A percentile compares a stretch with the other conserved stretches of the same genome.
Evolutionary conservation across 2,888 invertebrate species (phyloP).

Genomic region (Nymphalis c-album): DNA sequence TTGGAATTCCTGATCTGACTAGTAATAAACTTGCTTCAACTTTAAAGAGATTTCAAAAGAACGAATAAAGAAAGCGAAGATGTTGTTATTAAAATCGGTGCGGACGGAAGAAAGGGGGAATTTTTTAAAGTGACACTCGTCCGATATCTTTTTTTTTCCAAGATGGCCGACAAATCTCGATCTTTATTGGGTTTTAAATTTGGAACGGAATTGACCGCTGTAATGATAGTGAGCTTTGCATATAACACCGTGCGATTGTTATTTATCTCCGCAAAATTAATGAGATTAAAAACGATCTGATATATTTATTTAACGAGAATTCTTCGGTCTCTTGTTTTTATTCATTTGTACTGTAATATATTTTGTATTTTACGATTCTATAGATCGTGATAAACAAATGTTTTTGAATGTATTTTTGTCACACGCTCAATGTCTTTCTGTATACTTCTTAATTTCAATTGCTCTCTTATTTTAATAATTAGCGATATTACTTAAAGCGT

Average conservation of each 20-base stretch:
- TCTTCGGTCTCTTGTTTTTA: conserved; percentile 11
- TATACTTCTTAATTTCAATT: conserved; percentile 18
- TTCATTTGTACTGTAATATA: conserved; percentile 22
- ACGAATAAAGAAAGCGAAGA: conserved; percentile 71
- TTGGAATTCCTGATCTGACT: conserved; percentile 80
- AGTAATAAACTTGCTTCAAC: conserved; percentile 75
- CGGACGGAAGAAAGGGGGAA: conserved; percentile 65
- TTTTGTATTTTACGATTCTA: conserved; percentile 28
- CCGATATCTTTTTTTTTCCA: conserved; percentile 50
- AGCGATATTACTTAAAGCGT: not conserved
- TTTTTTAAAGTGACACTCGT: conserved; percentile 59
- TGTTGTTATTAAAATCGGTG: conserved; percentile 69
- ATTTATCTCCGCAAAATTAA: conserved; percentile 21
- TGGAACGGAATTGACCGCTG: conserved; percentile 39
- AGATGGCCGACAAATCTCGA: conserved; percentile 63
- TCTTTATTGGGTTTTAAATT: conserved; percentile 67
- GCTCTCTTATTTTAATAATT: conserved; percentile 9
- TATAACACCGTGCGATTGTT: conserved; percentile 21
- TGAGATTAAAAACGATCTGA: conserved; percentile 17
- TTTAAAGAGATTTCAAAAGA: conserved; percentile 74
- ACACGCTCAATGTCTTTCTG: conserved; percentile 12
- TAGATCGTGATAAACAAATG: conserved; percentile 17
- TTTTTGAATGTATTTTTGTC: conserved; percentile 14
- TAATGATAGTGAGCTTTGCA: conserved; percentile 7
- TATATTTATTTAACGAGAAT: conserved; percentile 23